Percentiles rank a stretch among this genome's conserved stretches.
phyloP scores from a whole-genome alignment of 2,888 invertebrate genomes.

The Drosophila austrosaltans region DNA sequence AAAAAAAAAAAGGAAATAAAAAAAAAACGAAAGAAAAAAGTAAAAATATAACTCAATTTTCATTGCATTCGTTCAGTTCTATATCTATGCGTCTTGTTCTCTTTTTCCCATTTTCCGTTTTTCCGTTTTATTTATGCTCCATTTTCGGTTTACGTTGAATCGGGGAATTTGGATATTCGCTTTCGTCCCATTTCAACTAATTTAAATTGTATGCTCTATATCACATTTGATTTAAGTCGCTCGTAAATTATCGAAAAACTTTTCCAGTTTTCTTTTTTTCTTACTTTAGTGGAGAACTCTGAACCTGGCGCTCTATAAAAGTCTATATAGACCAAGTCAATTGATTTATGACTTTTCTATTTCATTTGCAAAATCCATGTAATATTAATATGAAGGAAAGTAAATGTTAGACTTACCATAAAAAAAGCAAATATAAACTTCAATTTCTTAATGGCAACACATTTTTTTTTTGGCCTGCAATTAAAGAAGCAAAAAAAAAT shows the following conservation, averaged over 20 bases:
- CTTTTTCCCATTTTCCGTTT: conserved; percentile 35
- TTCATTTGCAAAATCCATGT: not conserved
- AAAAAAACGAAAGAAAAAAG: conserved; percentile 11
- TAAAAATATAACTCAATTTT: conserved; percentile 66
- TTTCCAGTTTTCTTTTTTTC: not conserved
- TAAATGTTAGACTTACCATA: conserved; percentile 52
- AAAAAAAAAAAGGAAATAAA: conserved; percentile 37
- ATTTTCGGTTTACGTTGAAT: conserved; percentile 32
- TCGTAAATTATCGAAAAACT: conserved; percentile 54
- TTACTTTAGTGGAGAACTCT: conserved; percentile 37
- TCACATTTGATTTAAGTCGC: conserved; percentile 46
- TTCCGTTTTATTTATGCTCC: conserved; percentile 39
- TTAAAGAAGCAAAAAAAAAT: conserved; percentile 18
- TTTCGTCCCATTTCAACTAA: conserved; percentile 50
- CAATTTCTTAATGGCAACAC: conserved; percentile 27
- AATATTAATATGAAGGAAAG: not conserved
- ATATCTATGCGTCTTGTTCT: conserved; percentile 28
- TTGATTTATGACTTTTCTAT: not conserved
- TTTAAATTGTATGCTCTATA: conserved; percentile 70
- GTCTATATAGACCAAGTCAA: conserved; percentile 9
- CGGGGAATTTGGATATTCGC: conserved; percentile 18
- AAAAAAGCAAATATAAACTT: conserved; percentile 52
- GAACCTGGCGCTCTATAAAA: conserved; percentile 54
- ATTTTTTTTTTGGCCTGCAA: conserved; percentile 48
- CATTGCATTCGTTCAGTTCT: conserved; percentile 42